These are phyloP conservation scores for Eublepharis macularius DNA, from an alignment of 2,113 vertebrate species.

Conservation along the genomic window DNA sequence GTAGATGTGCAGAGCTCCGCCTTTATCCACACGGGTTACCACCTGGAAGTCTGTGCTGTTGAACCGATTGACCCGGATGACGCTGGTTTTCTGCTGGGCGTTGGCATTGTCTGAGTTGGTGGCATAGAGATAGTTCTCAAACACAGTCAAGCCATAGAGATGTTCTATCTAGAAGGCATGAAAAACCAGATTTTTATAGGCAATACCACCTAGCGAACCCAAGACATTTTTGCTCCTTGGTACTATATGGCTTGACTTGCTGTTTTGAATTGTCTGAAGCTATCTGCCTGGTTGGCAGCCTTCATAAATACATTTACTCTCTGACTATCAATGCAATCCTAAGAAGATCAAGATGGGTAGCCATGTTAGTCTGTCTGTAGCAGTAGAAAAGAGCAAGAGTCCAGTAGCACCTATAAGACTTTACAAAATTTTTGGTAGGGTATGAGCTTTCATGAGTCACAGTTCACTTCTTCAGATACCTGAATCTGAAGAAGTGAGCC, in stretches of 20 bases:
- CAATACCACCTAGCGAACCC: background rate
- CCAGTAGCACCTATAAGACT: too few relatives aligned
- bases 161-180: constrained; percentile 85
- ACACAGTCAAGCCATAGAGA: constrained; percentile 92
- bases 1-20: constrained; percentile 92
- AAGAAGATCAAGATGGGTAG: too few relatives aligned
- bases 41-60: constrained; percentile 95
- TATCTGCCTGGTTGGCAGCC: background rate
- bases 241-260: background rate
- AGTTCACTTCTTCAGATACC: too few relatives aligned
- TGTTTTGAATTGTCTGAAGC: background rate
- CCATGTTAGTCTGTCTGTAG: too few relatives aligned
- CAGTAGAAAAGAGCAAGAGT: too few relatives aligned
- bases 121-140: constrained; percentile 96
- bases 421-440: too few relatives aligned
- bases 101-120: constrained; percentile 96
- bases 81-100: constrained; percentile 93
- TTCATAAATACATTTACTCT: background rate
- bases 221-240: background rate
- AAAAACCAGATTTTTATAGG: background rate
- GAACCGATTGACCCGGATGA: constrained; percentile 95
- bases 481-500: too few relatives aligned
- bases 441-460: too few relatives aligned
- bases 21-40: constrained; percentile 92
- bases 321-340: too few relatives aligned